phyloP scores from a whole-genome alignment of 2,113 vertebrate species.

The Anguilla japonica region DNA sequence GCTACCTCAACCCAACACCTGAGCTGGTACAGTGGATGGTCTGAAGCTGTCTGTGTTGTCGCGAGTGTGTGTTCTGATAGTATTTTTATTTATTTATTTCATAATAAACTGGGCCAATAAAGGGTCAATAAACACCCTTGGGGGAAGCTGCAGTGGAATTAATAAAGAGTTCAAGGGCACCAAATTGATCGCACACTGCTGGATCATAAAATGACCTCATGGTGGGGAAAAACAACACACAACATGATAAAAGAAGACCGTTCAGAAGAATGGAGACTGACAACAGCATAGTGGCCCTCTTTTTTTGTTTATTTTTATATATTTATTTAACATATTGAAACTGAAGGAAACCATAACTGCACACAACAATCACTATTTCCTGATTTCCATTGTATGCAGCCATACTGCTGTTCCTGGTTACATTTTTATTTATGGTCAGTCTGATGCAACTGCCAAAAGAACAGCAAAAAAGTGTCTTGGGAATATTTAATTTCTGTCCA shows the following conservation, averaged over 20 bases:
- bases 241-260: conserved; percentile 22
- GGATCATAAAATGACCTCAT: conserved; percentile 53
- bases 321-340: background rate
- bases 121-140: conserved; percentile 48
- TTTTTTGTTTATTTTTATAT: background rate
- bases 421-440: too few species aligned
- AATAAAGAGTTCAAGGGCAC: conserved; percentile 45
- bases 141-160: conserved; percentile 42
- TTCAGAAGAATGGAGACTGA: conserved; percentile 37
- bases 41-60: background rate
- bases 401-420: background rate
- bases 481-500: conserved; percentile 22
- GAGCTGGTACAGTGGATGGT: background rate
- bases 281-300: background rate
- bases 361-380: background rate
- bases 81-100: conserved; percentile 47
- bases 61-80: conserved; percentile 37
- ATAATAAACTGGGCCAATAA: conserved; percentile 51
- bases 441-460: background rate
- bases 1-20: conserved; percentile 8
- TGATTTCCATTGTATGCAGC: background rate
- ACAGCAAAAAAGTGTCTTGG: background rate
- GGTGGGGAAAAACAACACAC: conserved; percentile 38
- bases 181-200: conserved; percentile 50
- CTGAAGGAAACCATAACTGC: background rate